A percentile compares a stretch with the other conserved stretches of the same genome.
Evolutionary conservation across 1,140 invertebrate genomes (phyloP).

Genomic region (Helicoverpa armigera): DNA sequence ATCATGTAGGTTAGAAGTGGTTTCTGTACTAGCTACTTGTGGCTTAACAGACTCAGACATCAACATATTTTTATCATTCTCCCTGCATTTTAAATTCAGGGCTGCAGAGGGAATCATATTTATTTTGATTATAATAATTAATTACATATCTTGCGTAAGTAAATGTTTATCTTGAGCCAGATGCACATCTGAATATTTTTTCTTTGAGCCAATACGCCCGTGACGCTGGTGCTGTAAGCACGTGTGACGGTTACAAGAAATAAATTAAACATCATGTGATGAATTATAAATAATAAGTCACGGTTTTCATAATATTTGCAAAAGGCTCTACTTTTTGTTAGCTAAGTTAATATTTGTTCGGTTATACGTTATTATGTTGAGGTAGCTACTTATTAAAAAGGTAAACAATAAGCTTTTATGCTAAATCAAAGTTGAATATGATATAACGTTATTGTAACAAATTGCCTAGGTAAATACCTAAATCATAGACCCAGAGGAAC

Average conservation of each 20-base stretch:
- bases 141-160: slow-evolving; percentile 21
- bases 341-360: not conserved
- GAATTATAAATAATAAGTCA: slow-evolving; percentile 3
- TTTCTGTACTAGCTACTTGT: too few relatives aligned
- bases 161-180: slow-evolving; percentile 45
- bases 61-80: not conserved
- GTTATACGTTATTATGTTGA: not conserved
- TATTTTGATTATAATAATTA: slow-evolving; percentile 25
- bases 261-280: slow-evolving; percentile 23
- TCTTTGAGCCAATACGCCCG: not conserved
- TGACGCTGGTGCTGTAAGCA: slow-evolving; percentile 19
- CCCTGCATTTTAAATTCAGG: not conserved
- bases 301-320: slow-evolving; percentile 20
- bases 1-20: too few relatives aligned
- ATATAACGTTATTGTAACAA: too few relatives aligned
- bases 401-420: not conserved
- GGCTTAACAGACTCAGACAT: too few relatives aligned
- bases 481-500: not conserved
- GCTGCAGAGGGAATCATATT: not conserved
- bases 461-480: not conserved
- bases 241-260: slow-evolving; percentile 13
- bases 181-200: slow-evolving; percentile 40
- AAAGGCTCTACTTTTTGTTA: slow-evolving; percentile 1
- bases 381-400: not conserved
- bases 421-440: not conserved